Base-by-base conservation (phyloP, 2,797 vertebrate species). In the Loriculus beryllinus region DNA sequence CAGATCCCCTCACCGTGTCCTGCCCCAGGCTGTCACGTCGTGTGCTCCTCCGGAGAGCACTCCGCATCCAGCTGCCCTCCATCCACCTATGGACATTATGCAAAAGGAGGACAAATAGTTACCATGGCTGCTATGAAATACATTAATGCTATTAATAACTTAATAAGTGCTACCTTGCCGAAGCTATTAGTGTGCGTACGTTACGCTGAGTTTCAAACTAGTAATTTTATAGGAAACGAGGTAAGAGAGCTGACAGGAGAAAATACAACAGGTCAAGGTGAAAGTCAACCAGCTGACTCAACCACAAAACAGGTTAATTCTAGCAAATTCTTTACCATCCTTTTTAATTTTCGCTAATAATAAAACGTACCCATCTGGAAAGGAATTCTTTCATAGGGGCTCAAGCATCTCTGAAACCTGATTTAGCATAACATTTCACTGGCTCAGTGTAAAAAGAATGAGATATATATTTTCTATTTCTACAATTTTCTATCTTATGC, bases 181-280 rank as follows among this genome's bases (percentile, higher is more conserved):
- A 22, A 35, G 37, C 7, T 15, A 5, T 52, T 6, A 2, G 29
- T 2, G 60, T 16, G 56, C 14, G 0, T 33, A 3, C 31, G 2
- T 21, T 39, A 6, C 0, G 16, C 3, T 11, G 43, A 10, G 18
- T n/a, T 64, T 33, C 16, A 3, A 22, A 76, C 29, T 15, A 43
- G 57, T 22, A n/a, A 3, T 9, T 12, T 64, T 1, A 10, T 31
- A 33, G 42, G 51, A 77, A 77, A 26, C 2, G 6, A 37, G 65
- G 35, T 26, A 14, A 28, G 5, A 26, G 23, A 67, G 37, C 37
- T 45, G 51, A 9, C 4, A 4, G 40, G 54, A 72, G 35, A 37
- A 70, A 74, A 59, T 6, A 2, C 0, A 2, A 21, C 31, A n/a
- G 72, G 29, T 10, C 25, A 8, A n/a, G 43, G 12, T 52, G 52